Evolutionary conservation across 2,888 invertebrate species (phyloP), one percentile per base, ranked within the genome.

Genomic region (Formica aserva): DNA sequence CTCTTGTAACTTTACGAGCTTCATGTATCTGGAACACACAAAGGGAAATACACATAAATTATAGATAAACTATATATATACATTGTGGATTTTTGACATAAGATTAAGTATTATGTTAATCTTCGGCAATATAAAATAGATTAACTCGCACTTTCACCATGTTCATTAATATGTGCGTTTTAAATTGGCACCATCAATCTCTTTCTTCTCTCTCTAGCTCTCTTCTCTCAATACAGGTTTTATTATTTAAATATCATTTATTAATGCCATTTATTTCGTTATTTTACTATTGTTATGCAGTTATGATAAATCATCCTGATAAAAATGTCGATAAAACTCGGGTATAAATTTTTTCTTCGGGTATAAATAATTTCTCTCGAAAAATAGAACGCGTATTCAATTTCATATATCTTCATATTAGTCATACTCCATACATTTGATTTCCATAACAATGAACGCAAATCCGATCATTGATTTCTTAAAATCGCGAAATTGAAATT

Each of bases 1-100:
- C 71, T 80, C 45, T 80, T 60, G 41, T 71, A 71, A 71, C 45
- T 80, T 80, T 71, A 80, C 45, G 71, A 71, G 13, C 35, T 71
- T 71, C 22, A 62, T 57, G 8, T 41, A 80, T 67, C 38, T 57
- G 5, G 77, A n/a, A 71, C 71, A 35, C 35, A 35, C 6, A 62
- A 32, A 1, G 5, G 35, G 3, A 45, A 48, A 71, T 32, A 71
- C 13, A 45, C 57, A 71, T 71, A 80, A 71, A 77, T 77, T 57
- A 41, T 3, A 63, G n/a, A 26, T 26, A 32, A 48, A 22, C 35
- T 29, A 3, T 48, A n/a, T n/a, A 6, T 48, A 48, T 48, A 22
- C 45, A 41, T 41, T 35, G 35, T 41, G 22, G 4, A 35, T 78
- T 41, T 15, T n/a, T n/a, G 9, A 13, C 32, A 6, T 57, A 67